phyloP scores from a whole-genome alignment of 2,888 invertebrate species.

The Rhamnusium bicolor region DNA sequence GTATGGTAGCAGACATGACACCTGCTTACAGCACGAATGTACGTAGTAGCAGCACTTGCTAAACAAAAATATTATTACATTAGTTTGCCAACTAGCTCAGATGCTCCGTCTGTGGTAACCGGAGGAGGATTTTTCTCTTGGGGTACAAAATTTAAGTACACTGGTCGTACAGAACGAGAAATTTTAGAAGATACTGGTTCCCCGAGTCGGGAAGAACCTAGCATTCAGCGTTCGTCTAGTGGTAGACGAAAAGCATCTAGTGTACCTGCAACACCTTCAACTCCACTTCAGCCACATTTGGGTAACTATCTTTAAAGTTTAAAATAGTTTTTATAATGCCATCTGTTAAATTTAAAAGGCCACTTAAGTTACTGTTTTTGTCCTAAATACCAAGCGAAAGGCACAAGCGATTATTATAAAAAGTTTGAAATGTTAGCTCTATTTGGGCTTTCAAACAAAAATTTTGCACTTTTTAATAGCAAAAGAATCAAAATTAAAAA shows the following conservation, averaged over 20 bases:
- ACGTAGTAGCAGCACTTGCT: conserved; percentile 40
- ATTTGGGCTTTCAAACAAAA: too few relatives aligned
- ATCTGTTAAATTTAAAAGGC: conserved; percentile 11
- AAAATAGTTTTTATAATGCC: too few relatives aligned
- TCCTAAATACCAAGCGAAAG: too few relatives aligned
- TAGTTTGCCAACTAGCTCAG: conserved; percentile 89
- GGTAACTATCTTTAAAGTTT: too few relatives aligned
- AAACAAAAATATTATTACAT: conserved; percentile 45
- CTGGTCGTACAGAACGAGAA: conserved; percentile 93
- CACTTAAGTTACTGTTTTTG: too few relatives aligned
- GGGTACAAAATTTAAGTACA: conserved; percentile 95
- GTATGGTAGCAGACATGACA: conserved; percentile 29
- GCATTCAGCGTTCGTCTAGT: conserved; percentile 72
- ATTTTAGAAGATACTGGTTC: conserved; percentile 87
- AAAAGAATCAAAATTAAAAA: too few relatives aligned
- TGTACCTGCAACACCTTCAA: conserved; percentile 90
- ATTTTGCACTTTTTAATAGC: too few relatives aligned
- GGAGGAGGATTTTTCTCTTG: conserved; percentile 94
- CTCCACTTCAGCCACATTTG: conserved; percentile 83
- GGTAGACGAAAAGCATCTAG: conserved; percentile 85
- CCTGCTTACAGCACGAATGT: conserved; percentile 38
- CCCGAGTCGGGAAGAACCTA: conserved; percentile 76
- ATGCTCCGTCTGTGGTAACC: conserved; percentile 87
- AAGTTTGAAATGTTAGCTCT: too few relatives aligned
- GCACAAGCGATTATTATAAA: too few relatives aligned